phyloP scores from a whole-genome alignment of 2,797 vertebrate genomes.

The Gymnodraco acuticeps region DNA sequence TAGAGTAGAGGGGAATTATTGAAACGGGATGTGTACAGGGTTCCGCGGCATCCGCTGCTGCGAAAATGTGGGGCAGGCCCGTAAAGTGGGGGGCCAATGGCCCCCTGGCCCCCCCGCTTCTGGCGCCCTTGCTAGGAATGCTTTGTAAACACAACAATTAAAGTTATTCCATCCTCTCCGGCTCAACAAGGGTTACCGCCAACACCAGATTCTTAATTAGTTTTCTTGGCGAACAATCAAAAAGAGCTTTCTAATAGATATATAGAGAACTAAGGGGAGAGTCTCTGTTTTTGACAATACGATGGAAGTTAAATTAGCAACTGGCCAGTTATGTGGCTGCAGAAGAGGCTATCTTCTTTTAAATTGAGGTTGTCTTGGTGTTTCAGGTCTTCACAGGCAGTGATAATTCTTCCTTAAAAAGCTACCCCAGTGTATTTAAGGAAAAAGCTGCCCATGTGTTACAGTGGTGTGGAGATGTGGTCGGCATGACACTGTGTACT shows the following conservation, averaged over 20 bases:
- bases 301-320: not conserved
- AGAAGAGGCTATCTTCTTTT: not conserved
- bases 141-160: too few species aligned
- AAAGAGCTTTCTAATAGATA: not conserved
- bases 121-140: too few species aligned
- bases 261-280: not conserved
- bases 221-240: too few species aligned
- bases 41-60: too few species aligned
- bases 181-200: too few species aligned
- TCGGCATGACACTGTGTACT: conserved; percentile 37
- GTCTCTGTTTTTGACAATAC: not conserved
- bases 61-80: too few species aligned
- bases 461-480: conserved; percentile 21
- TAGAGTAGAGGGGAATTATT: too few species aligned
- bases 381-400: not conserved
- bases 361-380: not conserved
- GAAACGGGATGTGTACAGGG: too few species aligned
- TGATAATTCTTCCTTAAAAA: not conserved
- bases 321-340: not conserved
- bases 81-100: too few species aligned
- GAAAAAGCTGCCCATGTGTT: not conserved
- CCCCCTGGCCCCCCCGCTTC: too few species aligned
- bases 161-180: too few species aligned
- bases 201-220: not conserved
- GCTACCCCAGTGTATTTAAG: conserved; percentile 14